These are phyloP conservation scores for Aplochiton taeniatus DNA, from an alignment of 2,797 vertebrate genomes.

Conservation along the genomic window DNA sequence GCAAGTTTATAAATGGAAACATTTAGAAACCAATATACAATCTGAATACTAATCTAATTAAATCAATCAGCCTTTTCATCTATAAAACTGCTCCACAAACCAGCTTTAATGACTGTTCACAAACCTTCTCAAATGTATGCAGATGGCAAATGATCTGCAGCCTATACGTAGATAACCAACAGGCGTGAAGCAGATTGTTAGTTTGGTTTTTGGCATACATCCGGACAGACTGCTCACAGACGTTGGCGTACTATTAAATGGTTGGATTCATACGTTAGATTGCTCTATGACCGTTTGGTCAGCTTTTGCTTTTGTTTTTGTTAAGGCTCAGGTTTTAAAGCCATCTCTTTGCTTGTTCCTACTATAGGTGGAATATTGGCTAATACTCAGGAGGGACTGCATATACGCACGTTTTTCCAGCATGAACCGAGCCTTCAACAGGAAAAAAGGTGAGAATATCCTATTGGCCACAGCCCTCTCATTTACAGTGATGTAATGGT, in stretches of 20 bases:
- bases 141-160: conserved; percentile 16
- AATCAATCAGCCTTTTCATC: too few species aligned
- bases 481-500: background rate
- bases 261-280: conserved; percentile 3
- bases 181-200: conserved; percentile 7
- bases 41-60: too few species aligned
- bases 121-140: background rate
- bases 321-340: conserved; percentile 27
- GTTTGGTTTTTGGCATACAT: conserved; percentile 17
- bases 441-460: conserved; percentile 86
- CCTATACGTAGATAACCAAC: conserved; percentile 28
- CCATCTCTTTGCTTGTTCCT: conserved; percentile 36
- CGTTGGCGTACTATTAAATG: conserved; percentile 27
- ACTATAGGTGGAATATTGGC: conserved; percentile 70
- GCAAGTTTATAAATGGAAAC: too few species aligned
- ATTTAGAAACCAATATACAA: too few species aligned
- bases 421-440: conserved; percentile 93
- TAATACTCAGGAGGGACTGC: conserved; percentile 51
- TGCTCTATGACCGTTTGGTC: conserved; percentile 15
- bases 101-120: background rate
- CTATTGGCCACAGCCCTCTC: background rate
- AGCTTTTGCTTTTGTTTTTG: conserved; percentile 12
- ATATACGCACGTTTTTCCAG: conserved; percentile 68
- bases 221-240: conserved; percentile 22
- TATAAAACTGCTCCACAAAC: too few species aligned